Percentiles rank a stretch among this genome's conserved stretches.
Conservation (phyloP, 2,113 vertebrate genomes). For the Phyllopteryx taeniolatus region DNA sequence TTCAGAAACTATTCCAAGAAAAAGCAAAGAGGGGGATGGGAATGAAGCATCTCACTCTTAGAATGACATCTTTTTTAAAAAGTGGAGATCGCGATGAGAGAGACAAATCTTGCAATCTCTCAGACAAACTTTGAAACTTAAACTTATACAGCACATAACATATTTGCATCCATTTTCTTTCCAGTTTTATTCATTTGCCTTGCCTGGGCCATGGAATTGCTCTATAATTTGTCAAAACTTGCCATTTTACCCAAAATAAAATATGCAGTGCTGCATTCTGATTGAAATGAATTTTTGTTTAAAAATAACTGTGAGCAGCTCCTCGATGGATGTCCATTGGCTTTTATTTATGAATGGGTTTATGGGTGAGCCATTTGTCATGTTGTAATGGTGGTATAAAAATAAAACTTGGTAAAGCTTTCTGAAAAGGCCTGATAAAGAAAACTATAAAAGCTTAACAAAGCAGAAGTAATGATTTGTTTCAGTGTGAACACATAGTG, state of each 20-base stretch:
- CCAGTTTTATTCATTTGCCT: not conserved
- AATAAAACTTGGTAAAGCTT: constrained; percentile 45
- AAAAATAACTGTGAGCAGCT: not conserved
- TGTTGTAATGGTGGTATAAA: constrained; percentile 32
- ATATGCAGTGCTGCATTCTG: not conserved
- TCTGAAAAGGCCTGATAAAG: constrained; percentile 38
- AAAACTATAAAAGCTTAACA: constrained; percentile 25
- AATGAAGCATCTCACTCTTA: constrained; percentile 34
- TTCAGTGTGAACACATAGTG: constrained; percentile 31
- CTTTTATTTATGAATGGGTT: not conserved
- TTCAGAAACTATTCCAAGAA: constrained; percentile 37
- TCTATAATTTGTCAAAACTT: not conserved
- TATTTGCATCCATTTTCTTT: not conserved
- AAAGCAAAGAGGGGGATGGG: constrained; percentile 17
- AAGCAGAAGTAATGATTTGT: constrained; percentile 37
- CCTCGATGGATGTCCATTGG: not conserved
- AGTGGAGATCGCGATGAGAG: constrained; percentile 17
- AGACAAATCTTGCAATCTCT: constrained; percentile 36
- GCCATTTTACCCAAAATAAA: not conserved
- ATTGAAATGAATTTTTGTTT: not conserved
- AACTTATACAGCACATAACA: constrained; percentile 19
- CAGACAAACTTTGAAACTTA: constrained; percentile 50
- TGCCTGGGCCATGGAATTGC: not conserved
- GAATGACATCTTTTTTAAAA: constrained; percentile 56
- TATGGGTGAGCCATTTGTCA: constrained; percentile 32